These are phyloP conservation scores for Trachops cirrhosus DNA, from an alignment of 2,797 vertebrate species.

Conservation along the genomic window DNA sequence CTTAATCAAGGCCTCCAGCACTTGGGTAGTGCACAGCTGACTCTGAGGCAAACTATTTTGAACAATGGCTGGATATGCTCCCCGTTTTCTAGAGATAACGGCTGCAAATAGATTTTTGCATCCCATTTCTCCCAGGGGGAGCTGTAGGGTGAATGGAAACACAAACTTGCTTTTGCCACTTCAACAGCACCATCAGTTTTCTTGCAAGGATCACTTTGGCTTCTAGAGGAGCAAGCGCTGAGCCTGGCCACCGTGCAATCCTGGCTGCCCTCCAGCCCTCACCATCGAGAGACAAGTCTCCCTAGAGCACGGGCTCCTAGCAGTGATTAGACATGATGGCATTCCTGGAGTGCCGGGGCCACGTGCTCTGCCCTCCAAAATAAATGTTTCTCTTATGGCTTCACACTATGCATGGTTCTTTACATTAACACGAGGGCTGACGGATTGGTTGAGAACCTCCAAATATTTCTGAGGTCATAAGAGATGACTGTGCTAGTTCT, in stretches of 20 bases:
- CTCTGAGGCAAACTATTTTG: not conserved
- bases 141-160: not conserved
- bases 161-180: not conserved
- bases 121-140: not conserved
- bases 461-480: slow-evolving; percentile 59
- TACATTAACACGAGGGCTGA: slow-evolving; percentile 13
- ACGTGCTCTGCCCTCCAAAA: not conserved
- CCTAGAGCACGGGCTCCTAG: not conserved
- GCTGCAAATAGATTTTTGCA: not conserved
- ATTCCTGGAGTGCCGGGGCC: not conserved
- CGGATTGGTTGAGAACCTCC: slow-evolving; percentile 30
- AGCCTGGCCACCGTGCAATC: not conserved
- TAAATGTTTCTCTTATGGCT: not conserved
- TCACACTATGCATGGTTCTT: rapidly evolving
- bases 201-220: not conserved
- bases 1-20: not conserved
- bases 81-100: not conserved
- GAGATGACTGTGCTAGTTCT: slow-evolving; percentile 71
- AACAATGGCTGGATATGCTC: not conserved
- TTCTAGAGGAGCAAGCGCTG: not conserved
- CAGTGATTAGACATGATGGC: not conserved
- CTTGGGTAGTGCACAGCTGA: not conserved
- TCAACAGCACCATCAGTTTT: not conserved
- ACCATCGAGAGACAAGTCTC: not conserved
- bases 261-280: not conserved